A percentile compares a stretch with the other conserved stretches of the same genome.
These are phyloP conservation scores for Heliconius erato DNA, from an alignment of 2,888 invertebrate genomes.

Conservation along the genomic window DNA sequence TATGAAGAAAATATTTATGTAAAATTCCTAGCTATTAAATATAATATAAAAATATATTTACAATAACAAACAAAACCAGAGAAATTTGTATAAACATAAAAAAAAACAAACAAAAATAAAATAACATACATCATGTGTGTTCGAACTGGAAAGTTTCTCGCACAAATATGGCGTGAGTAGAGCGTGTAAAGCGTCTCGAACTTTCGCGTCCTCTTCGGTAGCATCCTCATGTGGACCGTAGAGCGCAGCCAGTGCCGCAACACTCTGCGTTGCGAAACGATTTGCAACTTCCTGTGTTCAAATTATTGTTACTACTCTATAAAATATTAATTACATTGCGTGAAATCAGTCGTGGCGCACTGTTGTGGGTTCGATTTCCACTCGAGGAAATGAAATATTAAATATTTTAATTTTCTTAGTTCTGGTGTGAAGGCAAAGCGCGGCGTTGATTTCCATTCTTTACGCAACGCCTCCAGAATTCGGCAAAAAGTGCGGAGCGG, in stretches of 20 bases:
- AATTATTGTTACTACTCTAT: not conserved
- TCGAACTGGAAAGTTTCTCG: conserved; percentile 89
- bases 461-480: too few species aligned
- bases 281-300: conserved; percentile 94
- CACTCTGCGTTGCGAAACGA: conserved; percentile 94
- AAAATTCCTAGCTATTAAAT: not conserved
- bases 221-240: conserved; percentile 86
- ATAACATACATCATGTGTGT: conserved; percentile 89
- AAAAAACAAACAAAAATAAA: not conserved
- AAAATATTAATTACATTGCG: not conserved
- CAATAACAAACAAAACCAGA: not conserved
- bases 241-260: conserved; percentile 93
- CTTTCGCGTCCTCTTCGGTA: conserved; percentile 85
- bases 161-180: conserved; percentile 96
- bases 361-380: too few species aligned
- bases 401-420: too few species aligned
- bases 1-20: too few species aligned
- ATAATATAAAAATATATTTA: not conserved
- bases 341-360: too few species aligned
- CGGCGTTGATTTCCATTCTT: too few species aligned
- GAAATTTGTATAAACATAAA: not conserved
- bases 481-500: too few species aligned
- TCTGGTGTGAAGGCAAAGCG: too few species aligned
- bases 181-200: conserved; percentile 83
- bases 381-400: too few species aligned